Evolutionary conservation across 2,113 vertebrate genomes (phyloP).

Genomic region (Diadophis punctatus): DNA sequence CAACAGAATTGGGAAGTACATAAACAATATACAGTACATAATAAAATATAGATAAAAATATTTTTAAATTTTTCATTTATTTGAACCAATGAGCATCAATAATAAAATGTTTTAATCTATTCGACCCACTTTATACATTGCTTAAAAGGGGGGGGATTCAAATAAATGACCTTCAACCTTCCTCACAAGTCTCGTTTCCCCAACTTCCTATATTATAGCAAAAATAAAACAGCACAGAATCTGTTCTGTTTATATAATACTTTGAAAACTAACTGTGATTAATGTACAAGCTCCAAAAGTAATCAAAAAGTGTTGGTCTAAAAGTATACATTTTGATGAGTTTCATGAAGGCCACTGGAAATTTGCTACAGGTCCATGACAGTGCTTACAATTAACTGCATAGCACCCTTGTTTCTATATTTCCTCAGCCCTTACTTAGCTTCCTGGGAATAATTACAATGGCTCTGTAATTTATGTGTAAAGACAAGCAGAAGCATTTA

Average conservation of each 20-base stretch:
- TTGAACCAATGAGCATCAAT: background rate
- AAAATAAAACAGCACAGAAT: background rate
- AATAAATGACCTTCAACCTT: background rate
- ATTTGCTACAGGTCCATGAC: slow-evolving; percentile 8
- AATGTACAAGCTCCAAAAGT: background rate
- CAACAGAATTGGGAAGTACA: background rate
- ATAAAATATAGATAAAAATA: background rate
- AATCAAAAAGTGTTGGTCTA: background rate
- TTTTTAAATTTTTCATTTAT: background rate
- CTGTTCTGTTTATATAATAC: background rate
- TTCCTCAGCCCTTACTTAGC: slow-evolving; percentile 11
- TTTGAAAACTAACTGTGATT: background rate
- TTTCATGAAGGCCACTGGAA: slow-evolving; percentile 1
- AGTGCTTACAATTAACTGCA: background rate
- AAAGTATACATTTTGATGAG: background rate
- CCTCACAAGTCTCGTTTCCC: background rate
- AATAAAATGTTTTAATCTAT: background rate
- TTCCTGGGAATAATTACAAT: slow-evolving; percentile 14
- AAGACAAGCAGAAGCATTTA: slow-evolving; percentile 15
- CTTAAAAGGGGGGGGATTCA: background rate
- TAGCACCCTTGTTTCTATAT: slow-evolving; percentile 9
- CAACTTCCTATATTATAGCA: background rate
- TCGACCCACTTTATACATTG: background rate
- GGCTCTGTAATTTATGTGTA: slow-evolving; percentile 6
- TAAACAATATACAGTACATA: background rate